Evolutionary conservation across 2,113 vertebrate genomes (phyloP).

Genomic region (Hemichromis elongatus): DNA sequence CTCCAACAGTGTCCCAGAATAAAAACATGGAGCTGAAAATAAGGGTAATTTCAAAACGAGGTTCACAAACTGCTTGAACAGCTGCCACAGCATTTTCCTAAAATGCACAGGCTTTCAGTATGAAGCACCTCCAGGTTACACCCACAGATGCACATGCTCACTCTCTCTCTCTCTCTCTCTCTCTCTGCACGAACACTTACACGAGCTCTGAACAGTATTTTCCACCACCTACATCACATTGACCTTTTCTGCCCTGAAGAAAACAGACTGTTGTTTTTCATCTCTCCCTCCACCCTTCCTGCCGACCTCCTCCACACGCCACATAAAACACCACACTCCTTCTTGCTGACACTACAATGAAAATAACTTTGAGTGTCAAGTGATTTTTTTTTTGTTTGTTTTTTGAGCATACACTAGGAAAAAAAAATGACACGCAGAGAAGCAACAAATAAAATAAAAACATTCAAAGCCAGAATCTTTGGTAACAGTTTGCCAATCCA

Average conservation of each 20-base stretch:
- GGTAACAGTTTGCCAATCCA: neutral
- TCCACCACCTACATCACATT: neutral
- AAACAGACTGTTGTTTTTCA: neutral
- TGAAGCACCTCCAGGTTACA: neutral
- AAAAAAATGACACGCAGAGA: accelerated
- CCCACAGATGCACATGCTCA: neutral
- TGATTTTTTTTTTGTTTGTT: too few species aligned
- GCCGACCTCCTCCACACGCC: neutral
- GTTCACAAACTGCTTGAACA: neutral
- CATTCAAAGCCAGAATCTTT: neutral
- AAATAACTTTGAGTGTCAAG: neutral
- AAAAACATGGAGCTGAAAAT: neutral
- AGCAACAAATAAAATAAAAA: neutral
- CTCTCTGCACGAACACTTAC: neutral
- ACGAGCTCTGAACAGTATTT: neutral
- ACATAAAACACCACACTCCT: neutral
- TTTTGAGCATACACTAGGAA: neutral
- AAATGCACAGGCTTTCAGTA: neutral
- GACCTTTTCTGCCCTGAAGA: neutral
- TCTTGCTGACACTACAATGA: neutral
- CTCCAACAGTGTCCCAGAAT: neutral
- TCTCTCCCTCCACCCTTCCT: slow-evolving; percentile 6
- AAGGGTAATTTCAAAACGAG: neutral
- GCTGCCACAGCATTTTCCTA: neutral
- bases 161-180: neutral